phyloP scores from a whole-genome alignment of 2,888 invertebrate species.

The Melanargia galathea region DNA sequence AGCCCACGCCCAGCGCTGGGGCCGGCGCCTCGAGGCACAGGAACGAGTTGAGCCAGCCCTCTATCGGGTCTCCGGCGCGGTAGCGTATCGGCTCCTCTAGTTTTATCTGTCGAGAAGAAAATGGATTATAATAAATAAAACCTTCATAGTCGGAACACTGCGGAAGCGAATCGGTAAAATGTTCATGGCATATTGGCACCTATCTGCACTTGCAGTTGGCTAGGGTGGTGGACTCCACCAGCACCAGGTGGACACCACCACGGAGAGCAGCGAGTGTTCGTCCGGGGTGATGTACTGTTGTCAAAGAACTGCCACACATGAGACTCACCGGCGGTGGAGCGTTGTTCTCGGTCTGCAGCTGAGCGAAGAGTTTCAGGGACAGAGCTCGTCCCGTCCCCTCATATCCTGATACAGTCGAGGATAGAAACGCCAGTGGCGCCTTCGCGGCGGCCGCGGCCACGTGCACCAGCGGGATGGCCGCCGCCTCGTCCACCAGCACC shows the following conservation, averaged over 20 bases:
- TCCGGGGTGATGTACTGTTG: too few species aligned
- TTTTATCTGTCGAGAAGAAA: conserved; percentile 80
- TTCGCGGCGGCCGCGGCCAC: conserved; percentile 94
- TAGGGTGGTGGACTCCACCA: too few species aligned
- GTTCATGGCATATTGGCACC: too few species aligned
- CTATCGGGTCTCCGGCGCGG: conserved; percentile 91
- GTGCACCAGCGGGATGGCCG: conserved; percentile 97
- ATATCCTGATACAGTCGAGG: conserved; percentile 98
- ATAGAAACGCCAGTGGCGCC: conserved; percentile 96
- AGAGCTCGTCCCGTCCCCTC: conserved; percentile 99
- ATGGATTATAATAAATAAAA: neutral
- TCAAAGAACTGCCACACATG: too few species aligned
- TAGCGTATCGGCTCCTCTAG: conserved; percentile 98
- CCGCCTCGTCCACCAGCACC: conserved; percentile 98
- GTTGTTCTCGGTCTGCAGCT: conserved; percentile 86
- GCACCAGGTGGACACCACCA: too few species aligned
- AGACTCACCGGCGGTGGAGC: conserved; percentile 82
- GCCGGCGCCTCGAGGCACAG: conserved; percentile 94
- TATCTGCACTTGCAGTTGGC: too few species aligned
- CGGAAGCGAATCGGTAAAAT: too few species aligned
- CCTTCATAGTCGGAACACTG: too few species aligned
- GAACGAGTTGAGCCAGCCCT: conserved; percentile 94
- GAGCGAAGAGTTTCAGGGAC: conserved; percentile 96
- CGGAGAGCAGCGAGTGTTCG: too few species aligned
- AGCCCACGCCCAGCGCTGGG: conserved; percentile 87